phyloP scores from a whole-genome alignment of 2,888 invertebrate genomes.

The Hypomecis atomaria region DNA sequence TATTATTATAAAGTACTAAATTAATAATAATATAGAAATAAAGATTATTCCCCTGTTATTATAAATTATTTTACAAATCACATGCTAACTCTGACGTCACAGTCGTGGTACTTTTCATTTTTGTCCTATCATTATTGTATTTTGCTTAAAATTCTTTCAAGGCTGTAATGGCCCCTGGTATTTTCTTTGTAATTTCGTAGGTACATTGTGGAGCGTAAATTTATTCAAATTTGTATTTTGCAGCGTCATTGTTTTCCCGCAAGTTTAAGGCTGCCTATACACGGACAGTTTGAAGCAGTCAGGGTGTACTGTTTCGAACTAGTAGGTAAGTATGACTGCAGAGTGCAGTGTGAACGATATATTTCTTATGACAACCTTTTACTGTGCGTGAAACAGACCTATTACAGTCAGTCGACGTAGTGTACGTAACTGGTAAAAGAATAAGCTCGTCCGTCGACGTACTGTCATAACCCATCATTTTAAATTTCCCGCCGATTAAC shows the following conservation, averaged over 20 bases:
- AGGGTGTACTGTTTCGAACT: no score
- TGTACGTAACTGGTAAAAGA: constrained; percentile 7
- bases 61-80: no score
- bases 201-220: constrained; percentile 16
- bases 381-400: no score
- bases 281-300: no score
- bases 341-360: no score
- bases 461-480: constrained; percentile 12
- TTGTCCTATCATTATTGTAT: neutral
- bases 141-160: neutral
- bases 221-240: constrained; percentile 25
- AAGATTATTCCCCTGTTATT: no score
- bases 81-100: no score
- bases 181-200: constrained; percentile 5
- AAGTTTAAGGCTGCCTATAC: neutral
- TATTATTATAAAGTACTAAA: no score
- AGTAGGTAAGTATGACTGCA: no score
- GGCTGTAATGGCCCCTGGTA: constrained; percentile 10
- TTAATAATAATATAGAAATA: no score
- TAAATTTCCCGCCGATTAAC: constrained; percentile 9
- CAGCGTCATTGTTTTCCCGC: constrained; percentile 26
- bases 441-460: constrained; percentile 9
- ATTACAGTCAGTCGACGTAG: constrained; percentile 3
- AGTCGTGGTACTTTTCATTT: neutral
- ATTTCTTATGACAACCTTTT: no score